Evolutionary conservation across 2,113 vertebrate species (phyloP), one percentile per base, ranked within the genome.

Genomic region (Hirundichthys speculiger): DNA sequence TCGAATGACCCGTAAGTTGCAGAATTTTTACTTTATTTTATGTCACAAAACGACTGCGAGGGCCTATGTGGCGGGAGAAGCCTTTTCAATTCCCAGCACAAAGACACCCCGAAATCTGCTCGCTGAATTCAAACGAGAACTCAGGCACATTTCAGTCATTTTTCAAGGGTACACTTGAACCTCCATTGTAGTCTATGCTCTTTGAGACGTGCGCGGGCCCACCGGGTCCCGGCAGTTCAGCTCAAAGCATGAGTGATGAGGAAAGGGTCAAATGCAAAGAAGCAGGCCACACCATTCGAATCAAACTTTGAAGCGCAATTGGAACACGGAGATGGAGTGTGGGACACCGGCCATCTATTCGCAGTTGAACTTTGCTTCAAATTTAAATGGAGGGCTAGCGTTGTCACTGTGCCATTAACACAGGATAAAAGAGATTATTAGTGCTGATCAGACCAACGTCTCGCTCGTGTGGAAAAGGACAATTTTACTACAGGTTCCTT

Each of bases 1-100:
- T 97, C 96, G 69, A 99, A 96, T 82, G 96, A 99, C 90, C 98
- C 96, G 98, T 99, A 91, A 98, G 98, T 96, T 59, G 38, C 39
- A 19, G 42, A 64, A 47, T 58, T 13, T 27, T 47, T 13, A 51
- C 51, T 38, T n/a, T n/a, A 34, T 34, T 9, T 34, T 60, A 75
- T 64, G 50, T 49, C 42, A 38, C 60, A 76, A 24, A 67, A 53
- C 48, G 24, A 45, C 22, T 38, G 64, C 55, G 24, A 51, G 62
- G 65, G 64, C 60, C 45, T 53, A 51, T 64, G 69, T 54, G 62
- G 40, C 25, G 21, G 11, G 13, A 10, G 18, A 41, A 56, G 70
- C 39, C 13, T 49, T 69, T 85, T 77, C 58, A 62, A 84, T 62
- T 71, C 50, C 30, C 30, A 24, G 56, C 73, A 72, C 62, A 87